Percentiles rank a stretch among this genome's conserved stretches.
These are phyloP conservation scores for Psammodynastes pulverulentus DNA, from an alignment of 2,113 vertebrate genomes.

Conservation along the genomic window DNA sequence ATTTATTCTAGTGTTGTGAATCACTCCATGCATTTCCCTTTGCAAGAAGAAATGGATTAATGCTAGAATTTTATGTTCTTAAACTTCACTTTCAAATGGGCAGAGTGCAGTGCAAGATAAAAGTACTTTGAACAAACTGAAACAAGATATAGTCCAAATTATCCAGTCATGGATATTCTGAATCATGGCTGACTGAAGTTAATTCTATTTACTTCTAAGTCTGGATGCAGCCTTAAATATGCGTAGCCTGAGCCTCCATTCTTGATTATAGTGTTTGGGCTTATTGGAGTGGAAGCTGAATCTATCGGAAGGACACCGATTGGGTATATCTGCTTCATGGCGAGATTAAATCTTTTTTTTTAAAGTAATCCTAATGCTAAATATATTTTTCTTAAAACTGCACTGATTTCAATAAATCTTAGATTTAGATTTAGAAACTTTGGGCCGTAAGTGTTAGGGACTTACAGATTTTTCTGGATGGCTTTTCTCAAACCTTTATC, in stretches of 20 bases:
- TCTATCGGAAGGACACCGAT: background rate
- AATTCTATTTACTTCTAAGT: background rate
- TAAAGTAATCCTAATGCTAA: background rate
- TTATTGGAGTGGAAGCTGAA: background rate
- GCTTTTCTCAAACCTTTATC: background rate
- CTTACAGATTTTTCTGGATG: background rate
- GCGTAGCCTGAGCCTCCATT: background rate
- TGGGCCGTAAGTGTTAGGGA: background rate
- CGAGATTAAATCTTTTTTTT: background rate
- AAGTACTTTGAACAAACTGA: background rate
- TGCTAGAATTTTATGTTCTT: background rate
- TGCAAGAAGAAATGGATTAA: background rate
- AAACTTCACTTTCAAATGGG: background rate
- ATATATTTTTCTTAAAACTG: background rate
- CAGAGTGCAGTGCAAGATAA: background rate
- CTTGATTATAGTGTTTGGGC: background rate
- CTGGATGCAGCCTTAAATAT: background rate
- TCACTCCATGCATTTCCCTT: background rate
- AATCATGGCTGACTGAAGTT: background rate
- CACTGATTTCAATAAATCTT: background rate
- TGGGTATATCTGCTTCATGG: background rate
- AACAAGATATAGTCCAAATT: background rate
- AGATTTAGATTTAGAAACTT: background rate
- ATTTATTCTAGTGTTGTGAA: background rate
- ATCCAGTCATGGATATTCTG: background rate